Conservation (phyloP, 1,140 invertebrate genomes). For the Pinna nobilis region DNA sequence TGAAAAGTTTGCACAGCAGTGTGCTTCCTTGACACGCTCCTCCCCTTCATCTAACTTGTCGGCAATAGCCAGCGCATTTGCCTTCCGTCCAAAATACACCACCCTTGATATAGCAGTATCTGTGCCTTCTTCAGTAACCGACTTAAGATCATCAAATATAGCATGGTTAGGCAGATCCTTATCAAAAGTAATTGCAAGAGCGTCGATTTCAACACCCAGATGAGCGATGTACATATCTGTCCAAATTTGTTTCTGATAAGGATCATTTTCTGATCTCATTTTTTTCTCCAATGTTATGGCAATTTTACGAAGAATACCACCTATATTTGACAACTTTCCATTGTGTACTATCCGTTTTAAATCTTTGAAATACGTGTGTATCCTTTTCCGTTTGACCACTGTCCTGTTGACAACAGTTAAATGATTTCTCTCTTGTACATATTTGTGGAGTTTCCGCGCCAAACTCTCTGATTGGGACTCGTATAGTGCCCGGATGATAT, state of each 20-base stretch:
- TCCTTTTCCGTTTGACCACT: no score
- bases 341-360: slow-evolving; percentile 45
- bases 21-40: slow-evolving; percentile 35
- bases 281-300: slow-evolving; percentile 5
- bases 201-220: slow-evolving; percentile 46
- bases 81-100: slow-evolving; percentile 35
- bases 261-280: slow-evolving; percentile 7
- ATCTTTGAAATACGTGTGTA: slow-evolving; percentile 37
- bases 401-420: no score
- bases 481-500: no score
- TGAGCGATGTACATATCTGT: slow-evolving; percentile 43
- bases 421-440: no score
- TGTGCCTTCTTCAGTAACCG: slow-evolving; percentile 12
- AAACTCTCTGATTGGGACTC: no score
- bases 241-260: slow-evolving; percentile 6
- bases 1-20: slow-evolving; percentile 27
- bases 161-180: slow-evolving; percentile 27
- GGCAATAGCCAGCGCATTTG: slow-evolving; percentile 36
- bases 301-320: slow-evolving; percentile 18
- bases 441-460: no score
- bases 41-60: slow-evolving; percentile 17
- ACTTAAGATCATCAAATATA: slow-evolving; percentile 39
- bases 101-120: slow-evolving; percentile 38
- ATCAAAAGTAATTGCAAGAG: slow-evolving; percentile 44
- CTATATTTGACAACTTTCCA: slow-evolving; percentile 34